phyloP scores from a whole-genome alignment of 2,888 invertebrate species.

The Petrophora chlorosata region DNA sequence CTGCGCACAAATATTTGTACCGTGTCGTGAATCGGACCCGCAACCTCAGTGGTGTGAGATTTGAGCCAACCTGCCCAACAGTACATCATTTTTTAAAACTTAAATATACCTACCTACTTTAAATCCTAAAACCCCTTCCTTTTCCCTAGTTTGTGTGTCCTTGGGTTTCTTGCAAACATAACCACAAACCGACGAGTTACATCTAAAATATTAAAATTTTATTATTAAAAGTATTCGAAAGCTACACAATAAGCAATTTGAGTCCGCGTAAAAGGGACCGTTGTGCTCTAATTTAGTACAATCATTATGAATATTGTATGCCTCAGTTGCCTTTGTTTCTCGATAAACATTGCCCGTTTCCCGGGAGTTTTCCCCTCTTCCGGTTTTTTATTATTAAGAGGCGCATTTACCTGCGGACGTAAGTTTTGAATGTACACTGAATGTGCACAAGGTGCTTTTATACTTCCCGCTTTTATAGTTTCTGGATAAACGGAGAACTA shows the following conservation, averaged over 20 bases:
- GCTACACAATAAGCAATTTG: constrained; percentile 70
- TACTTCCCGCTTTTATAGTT: constrained; percentile 24
- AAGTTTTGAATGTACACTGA: constrained; percentile 59
- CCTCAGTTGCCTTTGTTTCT: constrained; percentile 71
- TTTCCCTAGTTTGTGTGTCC: no score
- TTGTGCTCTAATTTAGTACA: constrained; percentile 75
- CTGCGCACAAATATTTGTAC: no score
- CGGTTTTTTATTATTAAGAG: constrained; percentile 74
- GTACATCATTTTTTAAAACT: no score
- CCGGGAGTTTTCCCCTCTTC: constrained; percentile 62
- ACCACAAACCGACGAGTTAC: constrained; percentile 14
- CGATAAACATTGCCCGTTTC: constrained; percentile 73
- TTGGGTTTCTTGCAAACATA: no score
- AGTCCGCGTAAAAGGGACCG: constrained; percentile 63
- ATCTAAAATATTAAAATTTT: constrained; percentile 30
- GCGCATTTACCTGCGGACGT: constrained; percentile 66
- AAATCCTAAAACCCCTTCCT: no score
- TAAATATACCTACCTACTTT: no score
- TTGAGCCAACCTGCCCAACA: no score
- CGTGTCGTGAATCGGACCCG: no score
- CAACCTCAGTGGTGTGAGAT: no score
- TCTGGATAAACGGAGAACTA: constrained; percentile 14
- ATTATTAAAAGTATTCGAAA: constrained; percentile 48
- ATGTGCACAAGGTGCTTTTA: constrained; percentile 40
- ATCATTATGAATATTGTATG: constrained; percentile 79